Base-by-base conservation (phyloP, 2,797 vertebrate species). In the Bradypodion ventrale region DNA sequence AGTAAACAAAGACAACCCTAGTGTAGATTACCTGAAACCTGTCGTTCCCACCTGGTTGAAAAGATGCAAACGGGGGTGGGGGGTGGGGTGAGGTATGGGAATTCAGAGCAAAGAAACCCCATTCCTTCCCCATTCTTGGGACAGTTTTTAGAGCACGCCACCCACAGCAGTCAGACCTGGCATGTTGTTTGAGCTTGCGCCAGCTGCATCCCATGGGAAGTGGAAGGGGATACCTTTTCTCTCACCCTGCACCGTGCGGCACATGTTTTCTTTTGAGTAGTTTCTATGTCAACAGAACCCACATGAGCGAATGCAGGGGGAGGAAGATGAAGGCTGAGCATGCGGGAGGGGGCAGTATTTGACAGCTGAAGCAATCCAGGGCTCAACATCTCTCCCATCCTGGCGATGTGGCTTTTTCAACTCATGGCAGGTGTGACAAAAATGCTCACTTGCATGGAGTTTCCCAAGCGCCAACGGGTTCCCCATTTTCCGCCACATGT, bases 281-380 rank as follows among this genome's bases (percentile, higher is more conserved):
- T 89, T 88, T 72, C 89, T 80, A 80, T 37, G 68, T 40, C 85
- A 83, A 85, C 63, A 2, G 70, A 8, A n/a, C 32, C 23, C 5
- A 82, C 84, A 75, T 82, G 70, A 59, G 52, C 65, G 75, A 81
- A n/a, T 27, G 16, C 27, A 75, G 81, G 42, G 49, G 75, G 13
- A 35, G 37, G 29, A 76, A 40, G 6, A 19, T 0, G 66, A 12
- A 1, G 32, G 21, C 42, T n/a, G 8, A 69, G n/a, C 1, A 9
- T 29, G 37, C 16, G 65, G n/a, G 65, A 68, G 35, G 27, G 8
- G 27, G n/a, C 42, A 13, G 52, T 80, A 42, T 16, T 0, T 78
- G 72, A 83, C 35, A 83, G 65, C 78, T 44, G 73, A 83, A 79
- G 73, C 70, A 69, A 75, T 49, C 29, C n/a, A 83, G 49, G 7